Conservation (phyloP, 2,888 invertebrate genomes). For the Noctua comes region DNA sequence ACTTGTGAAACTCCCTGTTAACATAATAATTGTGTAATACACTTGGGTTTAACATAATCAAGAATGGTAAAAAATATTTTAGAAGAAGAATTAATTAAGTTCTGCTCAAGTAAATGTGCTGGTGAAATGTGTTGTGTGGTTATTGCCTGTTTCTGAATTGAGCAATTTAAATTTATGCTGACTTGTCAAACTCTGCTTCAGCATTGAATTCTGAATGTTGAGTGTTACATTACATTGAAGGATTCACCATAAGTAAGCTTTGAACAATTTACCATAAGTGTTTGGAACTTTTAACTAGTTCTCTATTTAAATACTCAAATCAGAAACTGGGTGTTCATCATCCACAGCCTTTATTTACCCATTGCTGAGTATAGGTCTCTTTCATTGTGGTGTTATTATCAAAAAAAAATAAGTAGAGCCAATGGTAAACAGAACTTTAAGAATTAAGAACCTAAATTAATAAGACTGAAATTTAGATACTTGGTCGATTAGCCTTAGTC, state of each 20-base stretch:
- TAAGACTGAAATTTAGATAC: not conserved
- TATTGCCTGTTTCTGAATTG: not conserved
- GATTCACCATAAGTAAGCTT: not conserved
- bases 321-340: not conserved
- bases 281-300: not conserved
- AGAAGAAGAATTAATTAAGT: not conserved
- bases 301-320: not conserved
- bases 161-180: not conserved
- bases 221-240: not conserved
- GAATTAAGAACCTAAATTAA: not conserved
- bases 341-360: not conserved
- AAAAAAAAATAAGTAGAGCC: not conserved
- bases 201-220: not conserved
- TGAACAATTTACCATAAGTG: too few relatives aligned
- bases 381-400: not conserved
- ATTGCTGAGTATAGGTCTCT: not conserved
- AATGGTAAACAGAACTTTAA: not conserved
- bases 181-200: not conserved
- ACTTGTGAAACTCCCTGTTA: slow-evolving; percentile 83
- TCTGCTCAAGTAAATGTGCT: not conserved
- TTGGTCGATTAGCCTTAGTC: not conserved
- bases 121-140: too few relatives aligned
- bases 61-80: not conserved
- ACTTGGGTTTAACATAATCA: not conserved
- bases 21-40: slow-evolving; percentile 1